These are phyloP conservation scores for Steatornis caripensis DNA, from an alignment of 2,113 vertebrate genomes.

Conservation along the genomic window DNA sequence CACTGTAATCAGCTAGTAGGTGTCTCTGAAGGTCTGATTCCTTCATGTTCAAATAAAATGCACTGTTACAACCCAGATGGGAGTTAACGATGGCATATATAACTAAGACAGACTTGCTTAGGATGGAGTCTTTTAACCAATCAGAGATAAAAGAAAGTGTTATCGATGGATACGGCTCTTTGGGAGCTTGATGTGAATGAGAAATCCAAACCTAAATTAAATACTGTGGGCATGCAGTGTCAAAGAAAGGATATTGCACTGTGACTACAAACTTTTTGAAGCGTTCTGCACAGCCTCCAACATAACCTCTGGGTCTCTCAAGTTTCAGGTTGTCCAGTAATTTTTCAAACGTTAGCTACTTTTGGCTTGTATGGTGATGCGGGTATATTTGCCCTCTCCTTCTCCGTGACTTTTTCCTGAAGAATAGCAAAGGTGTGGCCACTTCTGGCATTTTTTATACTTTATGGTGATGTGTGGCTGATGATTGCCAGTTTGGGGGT, in stretches of 20 bases:
- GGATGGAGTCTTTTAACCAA: not conserved
- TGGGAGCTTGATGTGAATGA: not conserved
- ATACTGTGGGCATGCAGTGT: not conserved
- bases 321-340: not conserved
- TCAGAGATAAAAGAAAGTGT: conserved; percentile 21
- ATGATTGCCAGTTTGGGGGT: not conserved
- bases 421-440: not conserved
- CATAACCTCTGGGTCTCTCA: not conserved
- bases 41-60: conserved; percentile 44
- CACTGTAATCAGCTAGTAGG: conserved; percentile 36
- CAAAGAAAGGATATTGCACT: not conserved
- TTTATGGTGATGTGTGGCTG: not conserved
- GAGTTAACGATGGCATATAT: conserved; percentile 8
- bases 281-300: not conserved
- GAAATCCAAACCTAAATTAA: conserved; percentile 2
- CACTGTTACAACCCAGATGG: conserved; percentile 16
- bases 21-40: conserved; percentile 46
- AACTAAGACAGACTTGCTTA: conserved; percentile 12
- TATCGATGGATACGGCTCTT: not conserved
- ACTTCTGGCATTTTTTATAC: not conserved
- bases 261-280: not conserved
- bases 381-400: not conserved
- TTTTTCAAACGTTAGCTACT: not conserved
- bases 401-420: not conserved
- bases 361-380: not conserved